These are phyloP conservation scores for Acanthosoma haemorrhoidale DNA, from an alignment of 2,888 invertebrate genomes.

Conservation along the genomic window DNA sequence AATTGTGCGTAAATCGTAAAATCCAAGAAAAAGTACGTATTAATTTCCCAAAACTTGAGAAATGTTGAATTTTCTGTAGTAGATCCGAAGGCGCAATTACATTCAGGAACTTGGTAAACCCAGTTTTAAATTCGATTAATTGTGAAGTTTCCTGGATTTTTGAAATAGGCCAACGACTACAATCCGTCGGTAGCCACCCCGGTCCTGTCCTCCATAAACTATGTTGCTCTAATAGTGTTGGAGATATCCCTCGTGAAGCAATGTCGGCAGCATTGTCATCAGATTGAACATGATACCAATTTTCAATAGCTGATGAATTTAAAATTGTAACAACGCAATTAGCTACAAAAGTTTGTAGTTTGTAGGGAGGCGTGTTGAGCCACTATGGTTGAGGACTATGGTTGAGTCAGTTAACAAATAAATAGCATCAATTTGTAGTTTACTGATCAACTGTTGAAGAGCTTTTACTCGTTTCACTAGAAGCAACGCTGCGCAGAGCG, in stretches of 20 bases:
- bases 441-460: neutral
- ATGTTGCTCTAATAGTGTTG: neutral
- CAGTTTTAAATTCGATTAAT: neutral
- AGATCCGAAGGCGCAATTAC: neutral
- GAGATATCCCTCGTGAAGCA: neutral
- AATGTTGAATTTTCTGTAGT: neutral
- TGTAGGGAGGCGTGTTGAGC: constrained; percentile 39
- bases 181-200: constrained; percentile 41
- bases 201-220: constrained; percentile 42
- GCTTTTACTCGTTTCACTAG: too few relatives aligned
- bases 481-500: neutral
- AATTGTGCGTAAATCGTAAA: neutral
- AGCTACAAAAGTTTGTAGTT: constrained; percentile 40
- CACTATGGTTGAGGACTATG: constrained; percentile 40
- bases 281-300: neutral
- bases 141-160: constrained; percentile 20
- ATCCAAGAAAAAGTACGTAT: neutral
- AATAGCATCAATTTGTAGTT: neutral
- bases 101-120: neutral
- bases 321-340: constrained; percentile 43
- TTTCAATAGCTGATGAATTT: constrained; percentile 32
- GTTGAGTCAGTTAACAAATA: constrained; percentile 36
- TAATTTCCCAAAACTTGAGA: neutral
- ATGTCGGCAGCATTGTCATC: neutral
- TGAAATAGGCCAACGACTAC: constrained; percentile 43